Base-by-base conservation (phyloP, 2,888 invertebrate genomes). In the Psylliodes chrysocephalus region DNA sequence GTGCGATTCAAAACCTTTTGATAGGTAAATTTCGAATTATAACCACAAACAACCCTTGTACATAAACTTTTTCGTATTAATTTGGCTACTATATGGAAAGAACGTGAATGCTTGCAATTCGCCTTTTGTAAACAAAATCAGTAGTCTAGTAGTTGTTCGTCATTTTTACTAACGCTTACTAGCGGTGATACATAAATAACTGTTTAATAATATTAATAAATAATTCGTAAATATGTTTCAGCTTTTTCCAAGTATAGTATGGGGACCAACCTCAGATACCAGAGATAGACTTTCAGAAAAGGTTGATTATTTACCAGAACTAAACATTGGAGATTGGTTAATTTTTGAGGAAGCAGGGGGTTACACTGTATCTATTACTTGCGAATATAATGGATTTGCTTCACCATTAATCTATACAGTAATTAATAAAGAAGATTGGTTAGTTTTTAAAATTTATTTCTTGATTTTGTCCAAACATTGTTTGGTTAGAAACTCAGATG, bases 321-420 rank as follows among this genome's bases (percentile, higher is more conserved):
- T 88, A 75, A 76, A 56, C 7, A 54, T 63, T 25, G 67, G 67
- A 7, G 87, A 89, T 69, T 90, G 89, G 88, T 69, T 90, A 40
- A 79, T 84, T 67, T 90, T 88, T 82, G 77, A 80, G 30, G 83
- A 89, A 73, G 87, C 89, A 87, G 90, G 90, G 7, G 88, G 89
- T 22, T 88, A 88, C 77, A 86, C 87, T 4, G 77, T 86, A 63
- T 82, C 76, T 2, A 30, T 79, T 10, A 64, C 86, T n/a, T 85
- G 86, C 22, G 82, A 82, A 8, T 90, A 89, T 79, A 90, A 90
- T 75, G 89, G 89, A 42, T 85, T 86, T 68, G 78, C 80, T 1
- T 74, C 79, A 4, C 84, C 86, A 3, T 72, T 70, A 49, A 76
- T 85, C 28, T 76, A 78, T 64, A 81, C 81, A 28, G 76, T 84